These are phyloP conservation scores for Apotomis turbidana DNA, from an alignment of 2,888 invertebrate genomes.

Conservation along the genomic window DNA sequence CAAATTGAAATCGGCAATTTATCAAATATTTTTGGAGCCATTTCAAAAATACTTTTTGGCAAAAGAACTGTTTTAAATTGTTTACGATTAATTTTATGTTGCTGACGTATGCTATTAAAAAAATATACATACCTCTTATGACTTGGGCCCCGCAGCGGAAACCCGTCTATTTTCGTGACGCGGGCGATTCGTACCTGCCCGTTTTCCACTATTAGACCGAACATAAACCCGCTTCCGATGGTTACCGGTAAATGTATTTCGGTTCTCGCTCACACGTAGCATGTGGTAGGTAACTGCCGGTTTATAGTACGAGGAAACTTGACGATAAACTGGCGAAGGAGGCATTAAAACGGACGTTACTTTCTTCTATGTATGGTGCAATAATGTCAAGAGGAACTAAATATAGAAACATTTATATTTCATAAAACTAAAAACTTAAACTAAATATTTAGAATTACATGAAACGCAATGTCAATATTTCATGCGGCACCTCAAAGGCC, in stretches of 20 bases:
- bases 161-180: slow-evolving; percentile 68
- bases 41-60: too few species aligned
- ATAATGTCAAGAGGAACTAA: neutral
- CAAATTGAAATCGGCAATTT: too few species aligned
- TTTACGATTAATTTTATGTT: too few species aligned
- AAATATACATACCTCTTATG: slow-evolving; percentile 32
- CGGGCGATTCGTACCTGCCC: slow-evolving; percentile 61
- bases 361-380: neutral
- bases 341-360: neutral
- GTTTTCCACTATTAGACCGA: slow-evolving; percentile 45
- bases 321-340: neutral
- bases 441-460: too few species aligned
- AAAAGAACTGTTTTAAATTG: too few species aligned
- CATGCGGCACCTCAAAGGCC: too few species aligned
- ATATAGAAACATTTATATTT: too few species aligned
- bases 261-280: slow-evolving; percentile 26
- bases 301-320: slow-evolving; percentile 12
- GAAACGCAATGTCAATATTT: too few species aligned
- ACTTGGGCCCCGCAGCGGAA: slow-evolving; percentile 61
- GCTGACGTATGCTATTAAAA: too few species aligned
- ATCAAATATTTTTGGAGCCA: too few species aligned
- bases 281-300: neutral
- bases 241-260: slow-evolving; percentile 52
- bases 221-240: slow-evolving; percentile 45
- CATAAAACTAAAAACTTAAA: too few species aligned